Percentiles rank a stretch among this genome's conserved stretches.
Evolutionary conservation across 2,113 vertebrate species (phyloP).

Genomic region (Cricetomys ansorgei): DNA sequence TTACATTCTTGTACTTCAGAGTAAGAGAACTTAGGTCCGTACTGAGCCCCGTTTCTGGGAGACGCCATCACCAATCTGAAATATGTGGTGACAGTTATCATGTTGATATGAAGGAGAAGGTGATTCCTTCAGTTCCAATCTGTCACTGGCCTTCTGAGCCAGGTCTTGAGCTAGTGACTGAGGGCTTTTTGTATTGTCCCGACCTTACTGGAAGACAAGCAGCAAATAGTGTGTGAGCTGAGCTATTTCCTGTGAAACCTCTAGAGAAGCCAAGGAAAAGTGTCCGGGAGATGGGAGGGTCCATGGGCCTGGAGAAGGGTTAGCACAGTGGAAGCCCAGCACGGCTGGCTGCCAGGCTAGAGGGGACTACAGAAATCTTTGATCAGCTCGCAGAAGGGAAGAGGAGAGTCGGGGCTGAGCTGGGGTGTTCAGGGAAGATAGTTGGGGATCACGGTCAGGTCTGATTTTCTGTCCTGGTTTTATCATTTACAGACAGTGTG

Average conservation of each 20-base stretch:
- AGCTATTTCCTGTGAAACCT: background rate
- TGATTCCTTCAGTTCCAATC: background rate
- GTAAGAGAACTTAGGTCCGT: background rate
- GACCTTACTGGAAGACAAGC: background rate
- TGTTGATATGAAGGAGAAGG: background rate
- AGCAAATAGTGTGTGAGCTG: background rate
- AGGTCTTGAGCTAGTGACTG: background rate
- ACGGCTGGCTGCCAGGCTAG: background rate
- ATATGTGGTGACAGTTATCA: background rate
- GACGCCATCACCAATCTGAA: background rate
- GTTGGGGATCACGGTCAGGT: background rate
- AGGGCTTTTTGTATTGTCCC: background rate
- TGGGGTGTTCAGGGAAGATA: background rate
- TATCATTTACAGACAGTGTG: background rate
- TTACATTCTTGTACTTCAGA: conserved; percentile 12
- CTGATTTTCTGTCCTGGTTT: background rate
- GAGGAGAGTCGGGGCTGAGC: background rate
- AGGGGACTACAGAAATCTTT: background rate
- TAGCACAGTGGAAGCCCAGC: background rate
- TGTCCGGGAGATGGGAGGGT: background rate
- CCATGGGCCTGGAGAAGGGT: background rate
- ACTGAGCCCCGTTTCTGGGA: background rate
- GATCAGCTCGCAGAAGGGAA: background rate
- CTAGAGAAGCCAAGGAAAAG: background rate
- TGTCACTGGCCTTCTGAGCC: background rate